Evolutionary conservation across 92 coral and sea anemone species (phyloP).

Genomic region (Pocillopora meandrina): DNA sequence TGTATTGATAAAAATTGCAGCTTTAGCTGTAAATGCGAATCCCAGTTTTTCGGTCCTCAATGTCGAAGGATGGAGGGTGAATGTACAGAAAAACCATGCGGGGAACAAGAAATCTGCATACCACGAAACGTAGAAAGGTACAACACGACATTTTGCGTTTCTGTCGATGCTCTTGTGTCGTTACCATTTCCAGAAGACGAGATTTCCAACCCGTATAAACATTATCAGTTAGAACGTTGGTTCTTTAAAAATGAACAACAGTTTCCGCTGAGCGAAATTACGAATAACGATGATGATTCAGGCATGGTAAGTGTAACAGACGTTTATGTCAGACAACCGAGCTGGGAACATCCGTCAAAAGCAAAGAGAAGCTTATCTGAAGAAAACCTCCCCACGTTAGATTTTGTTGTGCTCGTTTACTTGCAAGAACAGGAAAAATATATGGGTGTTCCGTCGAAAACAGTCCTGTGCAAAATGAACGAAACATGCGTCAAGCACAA

Average conservation of each 20-base stretch:
- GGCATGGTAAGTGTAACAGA: conserved; percentile 29
- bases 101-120: conserved; percentile 48
- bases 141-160: conserved; percentile 28
- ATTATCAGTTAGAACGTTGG: conserved; percentile 44
- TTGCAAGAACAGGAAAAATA: neutral
- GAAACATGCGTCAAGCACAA: neutral
- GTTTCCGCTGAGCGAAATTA: conserved; percentile 31
- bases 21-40: conserved; percentile 80
- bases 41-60: conserved; percentile 66
- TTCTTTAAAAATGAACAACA: neutral
- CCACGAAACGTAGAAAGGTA: conserved; percentile 30
- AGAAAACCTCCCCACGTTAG: neutral
- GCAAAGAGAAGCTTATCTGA: conserved; percentile 13
- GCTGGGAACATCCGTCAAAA: conserved; percentile 1
- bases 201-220: conserved; percentile 45
- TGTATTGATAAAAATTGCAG: conserved; percentile 73
- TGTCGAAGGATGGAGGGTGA: conserved; percentile 65
- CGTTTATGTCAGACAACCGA: conserved; percentile 22
- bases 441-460: neutral
- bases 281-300: conserved; percentile 22
- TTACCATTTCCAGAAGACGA: conserved; percentile 30
- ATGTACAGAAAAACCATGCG: conserved; percentile 56
- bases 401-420: conserved; percentile 21
- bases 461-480: conserved; percentile 32
- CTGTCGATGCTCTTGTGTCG: conserved; percentile 33